Conservation (phyloP, 2,113 vertebrate genomes). For the Stegostoma tigrinum region DNA sequence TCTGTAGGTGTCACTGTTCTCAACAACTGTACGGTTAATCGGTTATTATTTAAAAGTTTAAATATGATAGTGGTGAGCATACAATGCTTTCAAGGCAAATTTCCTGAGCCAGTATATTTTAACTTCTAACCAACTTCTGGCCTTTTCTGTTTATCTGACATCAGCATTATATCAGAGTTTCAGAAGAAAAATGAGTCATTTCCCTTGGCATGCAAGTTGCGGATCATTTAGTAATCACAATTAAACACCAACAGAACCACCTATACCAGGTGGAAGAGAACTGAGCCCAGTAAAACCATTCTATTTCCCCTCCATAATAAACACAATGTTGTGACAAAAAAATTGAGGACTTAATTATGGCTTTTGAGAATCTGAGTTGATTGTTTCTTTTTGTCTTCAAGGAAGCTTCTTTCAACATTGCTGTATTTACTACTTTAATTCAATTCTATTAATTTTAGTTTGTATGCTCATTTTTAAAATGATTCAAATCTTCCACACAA, state of each 20-base stretch:
- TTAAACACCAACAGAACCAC: not conserved
- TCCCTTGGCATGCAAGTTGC: not conserved
- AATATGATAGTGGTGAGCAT: not conserved
- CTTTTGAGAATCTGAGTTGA: not conserved
- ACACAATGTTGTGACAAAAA: not conserved
- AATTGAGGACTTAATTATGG: not conserved
- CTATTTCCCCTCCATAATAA: not conserved
- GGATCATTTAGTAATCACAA: not conserved
- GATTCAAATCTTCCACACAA: not conserved
- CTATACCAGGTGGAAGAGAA: not conserved
- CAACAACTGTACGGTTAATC: not conserved
- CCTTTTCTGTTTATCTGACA: not conserved
- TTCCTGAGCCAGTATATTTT: not conserved
- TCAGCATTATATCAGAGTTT: not conserved
- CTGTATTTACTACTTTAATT: not conserved
- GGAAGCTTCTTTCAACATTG: no score
- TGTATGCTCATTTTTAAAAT: not conserved
- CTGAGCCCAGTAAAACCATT: not conserved
- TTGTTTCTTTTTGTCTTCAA: not conserved
- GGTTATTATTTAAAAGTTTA: not conserved
- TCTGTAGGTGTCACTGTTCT: not conserved
- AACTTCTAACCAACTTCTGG: not conserved
- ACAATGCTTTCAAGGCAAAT: not conserved
- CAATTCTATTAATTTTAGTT: no score
- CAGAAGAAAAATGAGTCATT: not conserved